Percentiles rank a stretch among this genome's conserved stretches.
These are phyloP conservation scores for Egretta garzetta DNA, from an alignment of 2,113 vertebrate genomes.

Conservation along the genomic window DNA sequence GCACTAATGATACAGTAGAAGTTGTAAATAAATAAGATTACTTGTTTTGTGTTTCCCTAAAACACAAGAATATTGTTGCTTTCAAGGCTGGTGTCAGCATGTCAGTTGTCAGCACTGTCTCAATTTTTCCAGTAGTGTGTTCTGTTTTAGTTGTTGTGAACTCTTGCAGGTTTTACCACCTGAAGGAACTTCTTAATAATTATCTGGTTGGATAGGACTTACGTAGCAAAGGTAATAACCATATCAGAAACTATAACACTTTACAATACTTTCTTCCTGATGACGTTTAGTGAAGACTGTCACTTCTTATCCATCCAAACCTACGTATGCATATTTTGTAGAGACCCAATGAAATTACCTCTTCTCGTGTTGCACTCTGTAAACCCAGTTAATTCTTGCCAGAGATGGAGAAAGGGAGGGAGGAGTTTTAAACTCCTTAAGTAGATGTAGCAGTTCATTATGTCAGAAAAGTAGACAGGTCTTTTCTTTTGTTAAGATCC, in stretches of 20 bases:
- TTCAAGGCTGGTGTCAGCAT: neutral
- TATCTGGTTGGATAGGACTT: neutral
- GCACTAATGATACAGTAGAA: neutral
- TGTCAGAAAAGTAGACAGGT: conserved; percentile 5
- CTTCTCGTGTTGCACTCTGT: neutral
- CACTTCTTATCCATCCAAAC: neutral
- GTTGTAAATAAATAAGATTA: neutral
- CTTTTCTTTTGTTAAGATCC: conserved; percentile 34
- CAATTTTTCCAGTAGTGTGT: neutral
- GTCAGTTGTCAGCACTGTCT: neutral
- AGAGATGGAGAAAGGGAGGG: neutral
- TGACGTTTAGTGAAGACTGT: neutral
- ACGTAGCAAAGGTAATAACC: neutral
- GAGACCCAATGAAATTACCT: neutral
- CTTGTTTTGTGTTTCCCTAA: neutral
- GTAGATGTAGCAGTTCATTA: neutral
- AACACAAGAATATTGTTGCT: neutral
- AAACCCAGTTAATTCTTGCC: neutral
- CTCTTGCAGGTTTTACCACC: neutral
- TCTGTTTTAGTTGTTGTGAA: neutral
- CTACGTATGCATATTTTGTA: neutral
- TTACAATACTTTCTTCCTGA: neutral
- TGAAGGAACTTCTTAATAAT: neutral
- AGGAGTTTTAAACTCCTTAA: neutral
- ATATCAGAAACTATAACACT: neutral